Percentiles rank a stretch among this genome's conserved stretches.
phyloP scores from a whole-genome alignment of 92 coral and sea anemone genomes.

The Siderastrea siderea region DNA sequence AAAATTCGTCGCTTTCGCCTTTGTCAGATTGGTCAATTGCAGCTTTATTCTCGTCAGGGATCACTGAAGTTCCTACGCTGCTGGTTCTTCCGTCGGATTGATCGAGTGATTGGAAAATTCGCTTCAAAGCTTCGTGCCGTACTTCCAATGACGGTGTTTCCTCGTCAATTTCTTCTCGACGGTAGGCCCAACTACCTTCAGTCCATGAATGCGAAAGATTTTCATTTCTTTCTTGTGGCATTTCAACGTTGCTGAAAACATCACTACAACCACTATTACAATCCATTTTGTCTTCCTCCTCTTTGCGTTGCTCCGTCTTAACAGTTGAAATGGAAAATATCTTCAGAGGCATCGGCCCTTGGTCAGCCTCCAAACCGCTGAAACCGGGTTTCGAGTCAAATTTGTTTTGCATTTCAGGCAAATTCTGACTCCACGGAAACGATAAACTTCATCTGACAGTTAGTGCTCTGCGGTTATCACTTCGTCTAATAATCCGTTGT shows the following conservation, averaged over 20 bases:
- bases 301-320: not conserved
- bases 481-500: conserved; percentile 18
- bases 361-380: conserved; percentile 1
- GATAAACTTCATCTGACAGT: not conserved
- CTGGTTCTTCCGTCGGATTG: conserved; percentile 34
- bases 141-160: conserved; percentile 32
- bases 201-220: conserved; percentile 30
- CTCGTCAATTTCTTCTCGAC: conserved; percentile 11
- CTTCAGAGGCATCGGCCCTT: conserved; percentile 11
- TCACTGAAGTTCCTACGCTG: conserved; percentile 19
- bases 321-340: not conserved
- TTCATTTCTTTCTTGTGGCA: not conserved
- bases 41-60: conserved; percentile 10
- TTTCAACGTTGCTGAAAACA: conserved; percentile 28
- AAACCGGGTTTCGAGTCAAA: not conserved
- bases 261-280: not conserved
- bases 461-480: not conserved
- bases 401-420: conserved; percentile 1
- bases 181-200: conserved; percentile 51
- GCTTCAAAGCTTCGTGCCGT: conserved; percentile 50
- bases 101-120: conserved; percentile 31
- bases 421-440: not conserved
- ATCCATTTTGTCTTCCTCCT: not conserved
- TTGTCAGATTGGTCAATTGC: conserved; percentile 18
- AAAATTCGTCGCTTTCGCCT: conserved; percentile 8